Evolutionary conservation across 2,888 invertebrate species (phyloP).

Genomic region (Frankliniella fusca): DNA sequence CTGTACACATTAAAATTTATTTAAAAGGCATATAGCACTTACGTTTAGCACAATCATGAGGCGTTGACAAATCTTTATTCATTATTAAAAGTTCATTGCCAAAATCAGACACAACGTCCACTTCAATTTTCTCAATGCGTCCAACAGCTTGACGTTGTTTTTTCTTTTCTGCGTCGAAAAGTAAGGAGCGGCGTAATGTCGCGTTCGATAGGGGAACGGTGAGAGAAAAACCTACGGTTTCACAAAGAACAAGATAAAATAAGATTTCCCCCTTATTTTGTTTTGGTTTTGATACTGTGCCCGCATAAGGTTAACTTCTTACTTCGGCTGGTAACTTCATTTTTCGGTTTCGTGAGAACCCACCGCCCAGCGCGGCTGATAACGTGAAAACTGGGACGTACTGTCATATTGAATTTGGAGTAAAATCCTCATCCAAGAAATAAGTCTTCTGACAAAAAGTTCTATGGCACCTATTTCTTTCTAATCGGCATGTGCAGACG

Average conservation of each 20-base stretch:
- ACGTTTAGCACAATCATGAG: constrained; percentile 88
- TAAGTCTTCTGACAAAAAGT: not conserved
- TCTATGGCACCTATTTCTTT: not conserved
- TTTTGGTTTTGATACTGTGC: not conserved
- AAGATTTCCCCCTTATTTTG: not conserved
- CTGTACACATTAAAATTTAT: not conserved
- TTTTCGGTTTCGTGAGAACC: not conserved
- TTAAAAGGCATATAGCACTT: constrained; percentile 45
- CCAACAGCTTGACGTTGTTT: constrained; percentile 70
- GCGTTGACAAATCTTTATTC: constrained; percentile 90
- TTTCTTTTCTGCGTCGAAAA: constrained; percentile 74
- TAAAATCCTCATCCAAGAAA: not conserved
- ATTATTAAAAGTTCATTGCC: constrained; percentile 73
- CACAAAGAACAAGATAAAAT: not conserved
- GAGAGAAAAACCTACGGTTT: not conserved
- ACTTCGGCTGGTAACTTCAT: not conserved
- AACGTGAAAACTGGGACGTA: not conserved
- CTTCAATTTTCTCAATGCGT: constrained; percentile 86
- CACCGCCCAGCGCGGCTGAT: not conserved
- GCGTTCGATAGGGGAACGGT: not conserved
- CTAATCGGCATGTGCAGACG: not conserved
- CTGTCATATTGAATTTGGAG: not conserved
- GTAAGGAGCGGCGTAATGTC: constrained; percentile 30
- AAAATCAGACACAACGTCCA: constrained; percentile 70
- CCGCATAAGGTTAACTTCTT: not conserved